phyloP scores from a whole-genome alignment of 2,113 vertebrate species.

The Sitta europaea region DNA sequence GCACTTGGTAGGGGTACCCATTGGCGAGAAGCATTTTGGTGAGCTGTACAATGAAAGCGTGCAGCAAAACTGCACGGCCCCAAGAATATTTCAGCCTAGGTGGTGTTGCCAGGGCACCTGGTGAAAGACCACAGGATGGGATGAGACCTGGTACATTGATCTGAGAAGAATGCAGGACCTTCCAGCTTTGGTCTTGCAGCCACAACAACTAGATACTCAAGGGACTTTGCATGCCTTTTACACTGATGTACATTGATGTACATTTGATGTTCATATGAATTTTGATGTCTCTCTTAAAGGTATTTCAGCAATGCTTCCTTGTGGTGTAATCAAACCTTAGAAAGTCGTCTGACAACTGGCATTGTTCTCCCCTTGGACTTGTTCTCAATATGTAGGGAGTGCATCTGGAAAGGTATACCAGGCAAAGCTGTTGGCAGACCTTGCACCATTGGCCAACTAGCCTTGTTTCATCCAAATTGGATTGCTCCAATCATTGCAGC shows the following conservation, averaged over 20 bases:
- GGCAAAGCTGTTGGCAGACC: neutral
- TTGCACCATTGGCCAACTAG: neutral
- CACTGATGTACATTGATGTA: too few species aligned
- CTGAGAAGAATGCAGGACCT: neutral
- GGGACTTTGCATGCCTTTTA: neutral
- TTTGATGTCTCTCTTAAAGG: neutral
- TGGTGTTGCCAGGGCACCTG: too few species aligned
- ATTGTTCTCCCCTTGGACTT: fast-evolving
- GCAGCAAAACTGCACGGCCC: neutral
- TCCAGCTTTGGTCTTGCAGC: neutral
- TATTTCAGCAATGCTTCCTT: neutral
- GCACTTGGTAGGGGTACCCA: neutral
- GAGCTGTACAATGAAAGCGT: neutral
- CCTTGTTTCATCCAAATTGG: neutral
- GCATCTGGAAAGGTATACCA: neutral
- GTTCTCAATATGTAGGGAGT: neutral
- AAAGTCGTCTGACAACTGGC: fast-evolving
- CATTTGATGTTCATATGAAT: neutral
- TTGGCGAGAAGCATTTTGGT: neutral
- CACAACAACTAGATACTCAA: too few species aligned
- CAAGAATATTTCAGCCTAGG: neutral
- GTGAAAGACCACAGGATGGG: neutral
- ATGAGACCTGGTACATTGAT: neutral
- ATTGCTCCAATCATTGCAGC: neutral
- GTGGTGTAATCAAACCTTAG: neutral